Conservation (phyloP, 2,797 vertebrate genomes). For the Microctenopoma steveboyesi region DNA sequence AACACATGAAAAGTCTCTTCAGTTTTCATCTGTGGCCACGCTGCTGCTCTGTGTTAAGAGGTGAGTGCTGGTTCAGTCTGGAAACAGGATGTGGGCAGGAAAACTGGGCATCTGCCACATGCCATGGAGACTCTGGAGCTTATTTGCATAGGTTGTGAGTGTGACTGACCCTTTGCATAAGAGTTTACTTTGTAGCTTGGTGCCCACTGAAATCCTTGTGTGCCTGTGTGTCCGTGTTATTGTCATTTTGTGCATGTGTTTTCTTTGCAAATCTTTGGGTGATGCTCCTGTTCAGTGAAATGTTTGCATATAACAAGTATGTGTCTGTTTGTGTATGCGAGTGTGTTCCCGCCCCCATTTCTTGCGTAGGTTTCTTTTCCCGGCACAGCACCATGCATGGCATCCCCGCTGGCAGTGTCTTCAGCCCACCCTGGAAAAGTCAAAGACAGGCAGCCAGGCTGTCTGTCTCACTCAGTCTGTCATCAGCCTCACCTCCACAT, state of each 20-base stretch:
- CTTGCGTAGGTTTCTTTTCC: constrained; percentile 72
- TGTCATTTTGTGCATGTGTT: constrained; percentile 29
- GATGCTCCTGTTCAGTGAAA: constrained; percentile 36
- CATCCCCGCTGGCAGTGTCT: constrained; percentile 70
- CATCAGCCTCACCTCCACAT: constrained; percentile 52
- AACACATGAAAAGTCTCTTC: constrained; percentile 26
- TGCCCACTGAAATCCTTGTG: constrained; percentile 43
- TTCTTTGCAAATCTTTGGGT: constrained; percentile 41
- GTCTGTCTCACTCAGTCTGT: constrained; percentile 56
- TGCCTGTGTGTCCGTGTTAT: constrained; percentile 28
- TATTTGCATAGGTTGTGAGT: constrained; percentile 70
- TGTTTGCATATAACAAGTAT: constrained; percentile 18
- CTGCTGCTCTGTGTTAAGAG: constrained; percentile 60
- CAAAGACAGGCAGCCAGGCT: constrained; percentile 54
- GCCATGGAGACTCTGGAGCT: constrained; percentile 69
- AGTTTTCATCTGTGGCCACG: constrained; percentile 43
- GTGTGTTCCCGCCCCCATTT: constrained; percentile 31
- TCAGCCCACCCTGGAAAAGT: constrained; percentile 74
- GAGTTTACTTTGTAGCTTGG: constrained; percentile 49
- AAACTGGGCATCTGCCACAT: constrained; percentile 76
- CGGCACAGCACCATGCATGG: constrained; percentile 65
- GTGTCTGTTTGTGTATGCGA: constrained; percentile 23
- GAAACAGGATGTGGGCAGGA: constrained; percentile 81
- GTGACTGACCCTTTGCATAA: constrained; percentile 28
- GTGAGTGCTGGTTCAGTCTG: constrained; percentile 69